Conservation (phyloP, 2,888 invertebrate species). For the Acholoe squamosa region DNA sequence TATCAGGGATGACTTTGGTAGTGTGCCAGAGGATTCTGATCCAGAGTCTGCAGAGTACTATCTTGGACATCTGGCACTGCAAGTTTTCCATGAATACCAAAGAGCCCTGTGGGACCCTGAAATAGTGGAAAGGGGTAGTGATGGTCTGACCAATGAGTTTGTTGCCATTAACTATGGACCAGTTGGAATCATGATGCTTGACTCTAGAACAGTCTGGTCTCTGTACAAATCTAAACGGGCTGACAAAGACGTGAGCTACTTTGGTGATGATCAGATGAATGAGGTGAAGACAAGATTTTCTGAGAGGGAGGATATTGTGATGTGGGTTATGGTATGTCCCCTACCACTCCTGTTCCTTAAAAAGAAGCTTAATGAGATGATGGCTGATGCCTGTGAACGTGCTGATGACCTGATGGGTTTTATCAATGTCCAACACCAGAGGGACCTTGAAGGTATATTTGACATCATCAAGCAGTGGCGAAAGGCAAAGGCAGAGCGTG, state of each 20-base stretch:
- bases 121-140: not conserved
- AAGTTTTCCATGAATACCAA: constrained; percentile 60
- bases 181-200: constrained; percentile 46
- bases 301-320: not conserved
- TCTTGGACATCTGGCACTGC: constrained; percentile 39
- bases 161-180: constrained; percentile 18
- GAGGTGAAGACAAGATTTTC: not conserved
- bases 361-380: constrained; percentile 48
- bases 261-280: constrained; percentile 1
- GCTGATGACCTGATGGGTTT: constrained; percentile 54
- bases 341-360: constrained; percentile 59
- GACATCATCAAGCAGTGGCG: not conserved
- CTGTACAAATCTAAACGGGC: not conserved
- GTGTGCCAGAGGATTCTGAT: constrained; percentile 24
- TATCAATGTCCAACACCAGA: constrained; percentile 45
- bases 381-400: not conserved
- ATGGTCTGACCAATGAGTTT: constrained; percentile 43
- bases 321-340: constrained; percentile 25
- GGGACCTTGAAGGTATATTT: constrained; percentile 35
- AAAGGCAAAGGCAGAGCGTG: not conserved
- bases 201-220: constrained; percentile 23
- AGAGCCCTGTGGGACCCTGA: constrained; percentile 62
- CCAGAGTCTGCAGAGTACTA: constrained; percentile 43
- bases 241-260: constrained; percentile 36
- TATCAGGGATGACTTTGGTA: constrained; percentile 58